These are phyloP conservation scores for Megalurothrips usitatus DNA, from an alignment of 2,888 invertebrate genomes.

Conservation along the genomic window DNA sequence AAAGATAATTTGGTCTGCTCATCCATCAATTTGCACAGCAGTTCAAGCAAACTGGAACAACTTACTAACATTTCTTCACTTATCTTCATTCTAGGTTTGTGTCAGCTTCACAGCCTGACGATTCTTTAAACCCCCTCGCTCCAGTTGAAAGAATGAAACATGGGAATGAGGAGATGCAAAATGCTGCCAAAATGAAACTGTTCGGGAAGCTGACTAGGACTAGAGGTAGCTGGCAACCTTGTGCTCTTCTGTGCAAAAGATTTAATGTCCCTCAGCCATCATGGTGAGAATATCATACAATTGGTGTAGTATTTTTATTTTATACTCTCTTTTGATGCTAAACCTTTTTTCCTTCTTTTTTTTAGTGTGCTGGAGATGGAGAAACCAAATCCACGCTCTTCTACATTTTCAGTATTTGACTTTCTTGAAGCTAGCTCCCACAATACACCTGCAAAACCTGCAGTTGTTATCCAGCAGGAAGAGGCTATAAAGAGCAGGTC, in stretches of 20 bases:
- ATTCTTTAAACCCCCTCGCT: not conserved
- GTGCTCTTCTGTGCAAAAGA: conserved; percentile 75
- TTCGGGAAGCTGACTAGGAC: conserved; percentile 71
- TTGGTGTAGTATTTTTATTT: conserved; percentile 29
- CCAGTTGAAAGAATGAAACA: conserved; percentile 40
- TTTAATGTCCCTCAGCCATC: conserved; percentile 91
- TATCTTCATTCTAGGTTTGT: conserved; percentile 3
- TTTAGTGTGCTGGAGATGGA: conserved; percentile 42
- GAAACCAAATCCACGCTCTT: conserved; percentile 50
- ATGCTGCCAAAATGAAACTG: conserved; percentile 70
- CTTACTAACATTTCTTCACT: not conserved
- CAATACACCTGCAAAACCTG: conserved; percentile 30
- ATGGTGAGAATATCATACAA: conserved; percentile 29
- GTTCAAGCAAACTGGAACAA: not conserved
- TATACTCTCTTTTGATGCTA: conserved; percentile 28
- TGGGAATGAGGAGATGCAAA: conserved; percentile 55
- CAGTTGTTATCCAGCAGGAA: not conserved
- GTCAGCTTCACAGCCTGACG: not conserved
- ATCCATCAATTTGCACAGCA: not conserved
- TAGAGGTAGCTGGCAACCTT: conserved; percentile 74
- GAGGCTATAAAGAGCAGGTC: not conserved
- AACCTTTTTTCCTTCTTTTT: conserved; percentile 34
- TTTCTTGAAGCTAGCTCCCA: conserved; percentile 56
- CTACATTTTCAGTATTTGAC: conserved; percentile 71
- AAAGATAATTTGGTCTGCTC: conserved; percentile 31